Evolutionary conservation across 2,888 invertebrate species (phyloP), one percentile per base, ranked within the genome.

Genomic region (Omphaloscelis lunosa): DNA sequence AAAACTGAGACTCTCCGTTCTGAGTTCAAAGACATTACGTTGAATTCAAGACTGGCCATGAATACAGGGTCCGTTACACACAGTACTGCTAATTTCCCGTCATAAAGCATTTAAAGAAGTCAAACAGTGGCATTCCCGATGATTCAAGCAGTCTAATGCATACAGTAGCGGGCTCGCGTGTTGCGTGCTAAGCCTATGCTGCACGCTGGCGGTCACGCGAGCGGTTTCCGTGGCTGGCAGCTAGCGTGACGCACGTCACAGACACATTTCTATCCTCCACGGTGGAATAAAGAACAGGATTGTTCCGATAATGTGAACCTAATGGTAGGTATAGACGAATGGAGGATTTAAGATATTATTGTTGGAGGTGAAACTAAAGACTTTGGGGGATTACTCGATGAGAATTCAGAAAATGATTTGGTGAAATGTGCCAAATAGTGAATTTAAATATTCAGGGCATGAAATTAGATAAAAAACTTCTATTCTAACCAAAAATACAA

Each of bases 221-320:
- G 82, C 82, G 84, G 89, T 89, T 88, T 89, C 88, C 89, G 84
- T 85, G 82, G 85, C 80, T 91, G 71, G 90, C 90, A n/a, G 83
- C 39, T 84, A 75, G 84, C 84, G 93, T 93, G 93, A 80, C 66
- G 77, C 93, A 92, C 93, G 93, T 89, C 90, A 92, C 89, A 88
- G 91, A 87, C 92, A 90, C 92, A 92, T 92, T 92, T 91, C 90
- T 89, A 90, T 89, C 90, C 90, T 84, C 89, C 74, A 82, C 86
- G 80, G 80, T 83, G 75, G 77, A 84, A 85, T 88, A 88, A 85
- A 88, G 76, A 84, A 88, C 84, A 82, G 80, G 82, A 82, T 83
- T 80, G 81, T 83, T 85, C 81, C 82, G 88, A 89, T 89, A 88
- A 88, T 83, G 66, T 53, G 27, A 79, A 83, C 68, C 77, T 82